A percentile compares a stretch with the other conserved stretches of the same genome.
Evolutionary conservation across 64 coral and sea anemone genomes (phyloP).

Genomic region (Montipora capricornis): DNA sequence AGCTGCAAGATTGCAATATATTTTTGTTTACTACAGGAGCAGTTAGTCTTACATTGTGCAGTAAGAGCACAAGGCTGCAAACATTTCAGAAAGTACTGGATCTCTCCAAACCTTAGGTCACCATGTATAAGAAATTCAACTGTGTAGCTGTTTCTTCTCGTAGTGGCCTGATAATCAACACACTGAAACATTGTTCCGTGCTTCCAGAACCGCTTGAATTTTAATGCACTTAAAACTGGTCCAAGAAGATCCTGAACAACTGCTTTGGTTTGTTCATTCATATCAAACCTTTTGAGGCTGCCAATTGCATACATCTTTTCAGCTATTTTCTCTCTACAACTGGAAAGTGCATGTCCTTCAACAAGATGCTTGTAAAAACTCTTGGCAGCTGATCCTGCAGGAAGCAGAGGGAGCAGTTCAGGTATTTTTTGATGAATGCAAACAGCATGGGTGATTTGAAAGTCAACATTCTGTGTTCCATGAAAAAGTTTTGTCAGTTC

Average conservation of each 20-base stretch:
- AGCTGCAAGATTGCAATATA: conserved; percentile 14
- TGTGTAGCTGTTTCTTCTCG: conserved; percentile 61
- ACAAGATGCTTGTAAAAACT: background rate
- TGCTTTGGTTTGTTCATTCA: too few species aligned
- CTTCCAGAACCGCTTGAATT: conserved; percentile 42
- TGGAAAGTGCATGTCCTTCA: conserved; percentile 3
- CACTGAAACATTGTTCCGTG: conserved; percentile 65
- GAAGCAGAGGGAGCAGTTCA: conserved; percentile 5
- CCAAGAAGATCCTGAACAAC: too few species aligned
- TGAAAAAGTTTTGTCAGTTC: conserved; percentile 45
- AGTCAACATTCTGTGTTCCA: conserved; percentile 54
- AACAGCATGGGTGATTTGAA: conserved; percentile 5
- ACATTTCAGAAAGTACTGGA: conserved; percentile 20
- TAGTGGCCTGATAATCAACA: conserved; percentile 23
- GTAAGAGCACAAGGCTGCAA: conserved; percentile 62
- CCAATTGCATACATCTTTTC: too few species aligned
- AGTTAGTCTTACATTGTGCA: background rate
- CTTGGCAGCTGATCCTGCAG: background rate
- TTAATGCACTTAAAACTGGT: background rate
- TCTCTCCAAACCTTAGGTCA: conserved; percentile 33
- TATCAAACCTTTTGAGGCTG: too few species aligned
- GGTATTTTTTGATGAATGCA: conserved; percentile 19
- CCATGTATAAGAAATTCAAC: conserved; percentile 32
- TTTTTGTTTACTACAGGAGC: too few species aligned
- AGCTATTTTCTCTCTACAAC: too few species aligned